Conservation (phyloP, 2,888 invertebrate species). For the Drosophila aldrichi region DNA sequence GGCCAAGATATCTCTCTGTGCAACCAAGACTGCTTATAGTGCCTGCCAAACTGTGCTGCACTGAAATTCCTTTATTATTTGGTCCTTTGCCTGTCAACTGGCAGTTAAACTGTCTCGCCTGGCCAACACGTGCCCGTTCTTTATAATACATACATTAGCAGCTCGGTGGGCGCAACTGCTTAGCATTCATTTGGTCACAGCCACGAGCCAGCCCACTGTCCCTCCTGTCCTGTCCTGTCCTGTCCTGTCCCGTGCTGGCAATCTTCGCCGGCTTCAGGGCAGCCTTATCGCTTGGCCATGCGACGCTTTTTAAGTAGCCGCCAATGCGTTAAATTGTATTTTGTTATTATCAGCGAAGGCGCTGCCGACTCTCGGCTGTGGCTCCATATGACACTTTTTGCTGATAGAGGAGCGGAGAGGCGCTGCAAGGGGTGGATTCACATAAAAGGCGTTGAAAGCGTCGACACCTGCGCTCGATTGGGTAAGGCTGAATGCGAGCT, state of each 20-base stretch:
- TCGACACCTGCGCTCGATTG: constrained; percentile 69
- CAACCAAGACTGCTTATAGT: neutral
- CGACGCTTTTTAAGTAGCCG: constrained; percentile 79
- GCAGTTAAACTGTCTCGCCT: constrained; percentile 57
- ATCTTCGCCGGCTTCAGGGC: constrained; percentile 33
- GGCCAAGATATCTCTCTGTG: no score
- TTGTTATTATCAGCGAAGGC: constrained; percentile 69
- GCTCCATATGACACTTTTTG: constrained; percentile 72
- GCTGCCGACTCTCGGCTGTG: constrained; percentile 14
- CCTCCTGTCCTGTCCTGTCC: neutral
- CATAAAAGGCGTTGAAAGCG: constrained; percentile 75
- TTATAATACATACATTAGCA: constrained; percentile 34
- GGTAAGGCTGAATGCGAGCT: constrained; percentile 32
- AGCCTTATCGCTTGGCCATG: constrained; percentile 74
- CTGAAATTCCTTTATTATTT: neutral
- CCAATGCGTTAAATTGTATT: constrained; percentile 78
- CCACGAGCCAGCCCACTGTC: constrained; percentile 9
- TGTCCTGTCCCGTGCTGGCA: constrained; percentile 9
- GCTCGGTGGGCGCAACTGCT: constrained; percentile 54
- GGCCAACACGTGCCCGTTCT: constrained; percentile 51
- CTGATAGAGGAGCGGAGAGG: neutral
- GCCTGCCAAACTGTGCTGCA: constrained; percentile 1
- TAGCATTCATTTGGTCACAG: constrained; percentile 75
- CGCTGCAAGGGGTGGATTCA: constrained; percentile 5
- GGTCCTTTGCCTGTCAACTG: constrained; percentile 58